Percentiles rank a stretch among this genome's conserved stretches.
phyloP scores from a whole-genome alignment of 2,888 invertebrate genomes.

The Eustalomyia histrio region DNA sequence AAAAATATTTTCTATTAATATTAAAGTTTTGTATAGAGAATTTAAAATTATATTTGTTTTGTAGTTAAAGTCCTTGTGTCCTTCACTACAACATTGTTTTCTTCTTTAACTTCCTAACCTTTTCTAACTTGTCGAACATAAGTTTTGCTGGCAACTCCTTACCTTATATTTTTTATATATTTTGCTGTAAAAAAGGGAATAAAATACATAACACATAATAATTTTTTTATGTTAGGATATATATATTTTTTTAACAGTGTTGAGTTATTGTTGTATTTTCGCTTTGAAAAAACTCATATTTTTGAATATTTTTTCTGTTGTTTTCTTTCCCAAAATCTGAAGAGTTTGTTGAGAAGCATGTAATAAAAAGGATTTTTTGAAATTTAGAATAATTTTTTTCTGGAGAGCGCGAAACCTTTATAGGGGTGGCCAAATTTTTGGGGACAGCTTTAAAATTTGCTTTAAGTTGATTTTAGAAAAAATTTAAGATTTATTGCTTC shows the following conservation, averaged over 20 bases:
- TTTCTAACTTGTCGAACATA: conserved; percentile 8
- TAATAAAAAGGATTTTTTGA: conserved; percentile 21
- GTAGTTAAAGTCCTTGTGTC: conserved; percentile 50
- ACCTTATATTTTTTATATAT: not conserved
- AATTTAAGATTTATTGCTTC: too few relatives aligned
- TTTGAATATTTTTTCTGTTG: conserved; percentile 14
- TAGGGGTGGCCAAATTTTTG: not conserved
- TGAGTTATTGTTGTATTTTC: conserved; percentile 43
- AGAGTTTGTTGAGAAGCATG: conserved; percentile 1
- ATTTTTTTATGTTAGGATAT: conserved; percentile 15
- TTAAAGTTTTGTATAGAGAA: conserved; percentile 13
- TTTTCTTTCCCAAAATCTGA: not conserved
- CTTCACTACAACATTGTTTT: not conserved
- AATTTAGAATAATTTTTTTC: conserved; percentile 39
- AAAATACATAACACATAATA: conserved; percentile 35
- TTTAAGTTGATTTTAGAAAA: too few relatives aligned
- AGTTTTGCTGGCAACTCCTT: conserved; percentile 1
- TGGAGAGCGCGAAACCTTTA: conserved; percentile 23
- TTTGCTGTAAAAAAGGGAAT: not conserved
- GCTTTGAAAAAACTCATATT: conserved; percentile 25
- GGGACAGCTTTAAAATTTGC: not conserved
- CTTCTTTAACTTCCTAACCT: conserved; percentile 15
- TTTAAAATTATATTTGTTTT: conserved; percentile 23
- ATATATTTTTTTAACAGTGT: conserved; percentile 29
- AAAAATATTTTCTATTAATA: conserved; percentile 5